Base-by-base conservation (phyloP, 1,140 invertebrate species). In the Drosophila arawakana region DNA sequence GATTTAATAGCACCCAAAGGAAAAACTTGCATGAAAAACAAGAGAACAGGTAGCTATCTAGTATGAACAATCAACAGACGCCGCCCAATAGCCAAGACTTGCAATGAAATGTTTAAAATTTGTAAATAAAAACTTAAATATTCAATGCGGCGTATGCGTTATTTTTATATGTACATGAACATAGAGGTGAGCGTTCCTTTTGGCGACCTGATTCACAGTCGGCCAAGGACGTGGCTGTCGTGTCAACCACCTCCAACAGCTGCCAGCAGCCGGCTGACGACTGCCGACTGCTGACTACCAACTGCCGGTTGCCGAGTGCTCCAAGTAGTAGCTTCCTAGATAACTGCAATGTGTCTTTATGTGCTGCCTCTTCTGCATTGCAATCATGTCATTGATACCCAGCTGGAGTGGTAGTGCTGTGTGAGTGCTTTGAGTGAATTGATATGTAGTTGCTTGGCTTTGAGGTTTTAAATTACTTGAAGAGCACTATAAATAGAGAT, bases 391-490 rank as follows among this genome's bases (percentile, higher is more conserved):
- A 69, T 43, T 52, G 37, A 43, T 52, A 21, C 15, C 37, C 44
- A 39, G 21, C 59, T 18, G 9, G 10, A 21, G 18, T 25, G 37
- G n/a, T n/a, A n/a, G n/a, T n/a, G n/a, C n/a, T 50, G 21, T 25
- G 9, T 3, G 47, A 11, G n/a, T 44, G 39, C 4, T 66, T 37
- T 58, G 7, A 30, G 41, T 57, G 35, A 70, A 60, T 70, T 44
- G 47, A 62, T 65, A 46, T 11, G 43, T 77, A 71, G 69, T 46
- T 25, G 58, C 7, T 37, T 47, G 57, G 50, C 44, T 44, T 65
- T 72, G 44, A 7, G 50, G 44, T 34, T 55, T 63, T 46, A 68
- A 68, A 69, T 78, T 76, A 65, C 59, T 59, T 46, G 15, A 39
- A 67, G 13, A 35, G 62, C 25, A 15, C 62, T 69, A 61, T 72